Evolutionary conservation across 2,113 vertebrate genomes (phyloP), one percentile per base, ranked within the genome.

Genomic region (Pollachius pollachius): DNA sequence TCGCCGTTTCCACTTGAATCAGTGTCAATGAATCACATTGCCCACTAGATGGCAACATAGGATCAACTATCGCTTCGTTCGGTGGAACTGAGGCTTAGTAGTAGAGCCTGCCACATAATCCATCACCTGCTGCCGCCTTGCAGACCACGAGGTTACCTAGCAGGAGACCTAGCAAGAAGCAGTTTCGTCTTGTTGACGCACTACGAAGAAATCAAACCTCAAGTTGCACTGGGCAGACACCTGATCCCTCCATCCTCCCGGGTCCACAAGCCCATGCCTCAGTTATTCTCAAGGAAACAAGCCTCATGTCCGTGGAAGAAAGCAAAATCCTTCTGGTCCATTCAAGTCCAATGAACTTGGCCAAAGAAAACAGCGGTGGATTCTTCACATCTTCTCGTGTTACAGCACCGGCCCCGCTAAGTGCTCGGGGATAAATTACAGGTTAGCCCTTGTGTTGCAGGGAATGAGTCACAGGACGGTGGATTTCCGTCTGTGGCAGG

Each of bases 341-440:
- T 90, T 90, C 73, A 84, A 84, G 80, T 85, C 82, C 81, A 84
- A 68, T 81, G 84, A 87, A 87, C 83, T 86, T 85, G 81, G 77
- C 79, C 76, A 87, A 90, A 82, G 78, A 87, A 84, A 89, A 88
- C 85, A 88, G 66, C 8, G 21, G 67, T 52, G n/a, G 67, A 72
- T 75, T 81, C 68, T 84, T 81, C 65, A 74, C 72, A 72, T 74
- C 62, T 81, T 70, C 81, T 90, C 73, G 62, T 4, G 71, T 89
- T 87, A 83, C 87, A 16, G 15, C n/a, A 59, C 63, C 58, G 54
- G 72, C 72, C 70, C 60, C 66, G 75, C 74, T 82, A 82, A 80
- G 81, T 80, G 80, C 77, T 60, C 41, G 62, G 13, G 27, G 75
- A 73, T 82, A 79, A 72, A 82, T 80, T 81, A 72, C 78, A 79